phyloP scores from a whole-genome alignment of 64 coral and sea anemone species.

The Stichodactyla mertensii region DNA sequence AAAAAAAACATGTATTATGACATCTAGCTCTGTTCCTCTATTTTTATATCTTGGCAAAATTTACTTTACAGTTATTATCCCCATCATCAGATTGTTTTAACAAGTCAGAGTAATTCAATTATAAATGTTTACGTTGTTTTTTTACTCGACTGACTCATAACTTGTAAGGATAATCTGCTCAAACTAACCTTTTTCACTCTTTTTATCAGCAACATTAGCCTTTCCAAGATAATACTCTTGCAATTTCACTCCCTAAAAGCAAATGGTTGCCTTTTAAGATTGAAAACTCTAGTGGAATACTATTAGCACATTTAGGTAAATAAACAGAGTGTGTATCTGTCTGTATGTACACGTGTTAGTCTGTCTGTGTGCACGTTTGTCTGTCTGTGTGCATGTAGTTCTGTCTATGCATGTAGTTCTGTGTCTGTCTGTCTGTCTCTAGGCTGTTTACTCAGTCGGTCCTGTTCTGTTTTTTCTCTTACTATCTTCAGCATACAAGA shows the following conservation, averaged over 20 bases:
- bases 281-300: not conserved
- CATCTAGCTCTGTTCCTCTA: too few relatives aligned
- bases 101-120: too few relatives aligned
- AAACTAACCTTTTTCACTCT: not conserved
- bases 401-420: too few relatives aligned
- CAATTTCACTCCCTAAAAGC: constrained; percentile 26
- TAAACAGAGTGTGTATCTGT: not conserved
- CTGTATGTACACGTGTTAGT: not conserved
- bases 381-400: too few relatives aligned
- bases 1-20: not conserved
- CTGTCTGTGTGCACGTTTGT: not conserved
- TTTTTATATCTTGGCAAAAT: too few relatives aligned
- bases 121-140: too few relatives aligned
- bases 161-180: too few relatives aligned
- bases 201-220: not conserved
- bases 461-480: not conserved
- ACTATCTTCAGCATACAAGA: not conserved
- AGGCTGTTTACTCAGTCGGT: not conserved
- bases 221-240: constrained; percentile 55
- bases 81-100: too few relatives aligned
- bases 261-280: not conserved
- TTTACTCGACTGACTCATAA: too few relatives aligned
- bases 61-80: too few relatives aligned
- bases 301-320: not conserved
- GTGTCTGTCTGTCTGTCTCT: not conserved